Evolutionary conservation across 2,888 invertebrate species (phyloP).

Genomic region (Epistrophe eligans): DNA sequence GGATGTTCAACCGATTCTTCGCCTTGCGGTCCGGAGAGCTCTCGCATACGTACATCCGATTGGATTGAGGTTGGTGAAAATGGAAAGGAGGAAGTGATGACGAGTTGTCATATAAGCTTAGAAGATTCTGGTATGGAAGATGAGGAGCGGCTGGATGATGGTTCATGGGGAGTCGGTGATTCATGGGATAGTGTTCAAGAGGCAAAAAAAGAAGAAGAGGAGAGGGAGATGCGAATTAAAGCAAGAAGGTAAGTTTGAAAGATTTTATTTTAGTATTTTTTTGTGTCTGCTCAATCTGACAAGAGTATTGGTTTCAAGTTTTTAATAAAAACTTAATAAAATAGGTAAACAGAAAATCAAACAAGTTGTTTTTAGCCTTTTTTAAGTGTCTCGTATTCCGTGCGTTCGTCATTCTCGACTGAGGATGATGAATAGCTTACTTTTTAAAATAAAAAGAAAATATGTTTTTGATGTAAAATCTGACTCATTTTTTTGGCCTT

Average conservation of each 20-base stretch:
- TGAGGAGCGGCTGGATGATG: constrained; percentile 84
- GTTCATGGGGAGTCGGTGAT: constrained; percentile 84
- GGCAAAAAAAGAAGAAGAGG: constrained; percentile 80
- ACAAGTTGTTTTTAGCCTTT: too few species aligned
- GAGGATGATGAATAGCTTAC: too few species aligned
- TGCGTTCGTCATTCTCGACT: too few species aligned
- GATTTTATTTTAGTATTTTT: background rate
- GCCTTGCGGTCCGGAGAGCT: constrained; percentile 83
- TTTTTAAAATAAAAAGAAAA: too few species aligned
- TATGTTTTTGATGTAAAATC: background rate
- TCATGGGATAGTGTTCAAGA: constrained; percentile 84
- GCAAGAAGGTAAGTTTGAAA: constrained; percentile 54
- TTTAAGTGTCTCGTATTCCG: too few species aligned
- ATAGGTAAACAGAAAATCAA: too few species aligned
- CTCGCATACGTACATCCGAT: constrained; percentile 84
- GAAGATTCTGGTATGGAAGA: constrained; percentile 85
- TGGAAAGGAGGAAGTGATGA: constrained; percentile 85
- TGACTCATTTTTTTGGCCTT: too few species aligned
- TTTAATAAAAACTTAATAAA: background rate
- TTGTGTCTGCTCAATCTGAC: background rate
- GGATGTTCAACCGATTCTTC: constrained; percentile 84
- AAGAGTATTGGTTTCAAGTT: background rate
- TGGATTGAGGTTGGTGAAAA: constrained; percentile 86
- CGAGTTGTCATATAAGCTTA: constrained; percentile 86
- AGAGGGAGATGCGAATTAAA: constrained; percentile 47